Base-by-base conservation (phyloP, 2,888 invertebrate species). In the Loripinus fragilis region DNA sequence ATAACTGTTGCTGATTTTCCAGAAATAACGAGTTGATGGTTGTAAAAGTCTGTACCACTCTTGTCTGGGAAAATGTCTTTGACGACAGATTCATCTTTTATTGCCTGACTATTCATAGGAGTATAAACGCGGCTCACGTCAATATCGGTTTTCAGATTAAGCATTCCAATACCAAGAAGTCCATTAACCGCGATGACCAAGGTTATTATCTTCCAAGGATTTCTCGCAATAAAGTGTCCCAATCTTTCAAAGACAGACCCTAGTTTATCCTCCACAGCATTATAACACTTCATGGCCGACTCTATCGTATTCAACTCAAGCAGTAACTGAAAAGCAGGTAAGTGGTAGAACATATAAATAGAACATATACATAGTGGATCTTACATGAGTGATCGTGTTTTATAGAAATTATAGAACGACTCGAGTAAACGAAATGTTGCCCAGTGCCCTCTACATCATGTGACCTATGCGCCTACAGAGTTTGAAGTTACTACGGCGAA, bases 111-210 rank as follows among this genome's bases (percentile, higher is more conserved):
- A n/a, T n/a, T 87, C 23, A 84, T 85, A 5, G 90, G 90, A 5
- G 88, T 85, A 71, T 89, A 89, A 2, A 90, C 79, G 12, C 75
- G 77, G 25, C 86, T 85, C 10, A 90, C 70, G 64, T 87, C 83
- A 12, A 81, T 85, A 23, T 87, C 90, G 3, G 79, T 73, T 15
- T 79, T 55, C n/a, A 90, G 33, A 75, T 87, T 28, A 74, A 81
- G 10, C 81, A 87, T 68, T 73, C 83, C 75, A 68, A 90, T 60
- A 71, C 85, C 81, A 3, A 86, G 78, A 1, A 83, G 71, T 10
- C 76, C 79, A 42, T 84, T 86, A 0, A 86, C 67, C 25, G 80
- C 28, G 17, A 84, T 33, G 3, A 66, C 64, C 17, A 78, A 45
- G 0, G 74, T 28, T 0, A 86, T 75, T 3, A 79, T 48, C 41